These are phyloP conservation scores for Sebastes dallii DNA, from an alignment of 2,797 vertebrate genomes.

Conservation along the genomic window DNA sequence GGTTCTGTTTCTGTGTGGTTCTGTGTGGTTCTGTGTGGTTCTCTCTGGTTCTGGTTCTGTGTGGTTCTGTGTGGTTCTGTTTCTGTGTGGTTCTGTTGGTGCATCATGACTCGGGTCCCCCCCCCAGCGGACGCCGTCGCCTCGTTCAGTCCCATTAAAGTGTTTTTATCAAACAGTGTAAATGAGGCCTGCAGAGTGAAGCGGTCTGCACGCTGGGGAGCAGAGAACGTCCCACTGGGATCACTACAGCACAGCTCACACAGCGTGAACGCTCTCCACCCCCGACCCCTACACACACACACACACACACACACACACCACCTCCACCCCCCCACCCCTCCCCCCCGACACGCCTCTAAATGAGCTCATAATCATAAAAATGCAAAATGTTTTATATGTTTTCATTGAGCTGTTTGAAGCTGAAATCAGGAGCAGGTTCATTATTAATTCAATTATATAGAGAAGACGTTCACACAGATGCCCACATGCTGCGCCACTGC, in stretches of 20 bases:
- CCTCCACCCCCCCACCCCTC: neutral
- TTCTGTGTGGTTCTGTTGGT: neutral
- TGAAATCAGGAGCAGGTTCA: conserved; percentile 11
- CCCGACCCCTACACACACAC: no score
- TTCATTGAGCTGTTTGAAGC: conserved; percentile 31
- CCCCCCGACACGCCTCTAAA: neutral
- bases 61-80: no score
- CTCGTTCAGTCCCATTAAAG: conserved; percentile 32
- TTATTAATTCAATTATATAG: conserved; percentile 44
- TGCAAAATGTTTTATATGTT: neutral
- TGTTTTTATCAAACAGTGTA: conserved; percentile 50
- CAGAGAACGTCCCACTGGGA: conserved; percentile 42
- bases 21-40: neutral
- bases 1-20: no score
- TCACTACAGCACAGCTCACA: conserved; percentile 47
- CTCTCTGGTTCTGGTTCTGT: neutral
- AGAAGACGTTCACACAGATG: conserved; percentile 17
- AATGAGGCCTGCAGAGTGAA: conserved; percentile 39
- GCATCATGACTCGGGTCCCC: neutral
- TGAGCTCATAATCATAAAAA: conserved; percentile 15
- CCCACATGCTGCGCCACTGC: conserved; percentile 18
- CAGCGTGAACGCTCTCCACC: conserved; percentile 16
- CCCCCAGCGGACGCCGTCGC: neutral
- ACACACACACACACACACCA: neutral
- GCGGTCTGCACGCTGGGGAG: conserved; percentile 7